phyloP scores from a whole-genome alignment of 2,797 vertebrate species.

The Pseudochirops corinnae region DNA sequence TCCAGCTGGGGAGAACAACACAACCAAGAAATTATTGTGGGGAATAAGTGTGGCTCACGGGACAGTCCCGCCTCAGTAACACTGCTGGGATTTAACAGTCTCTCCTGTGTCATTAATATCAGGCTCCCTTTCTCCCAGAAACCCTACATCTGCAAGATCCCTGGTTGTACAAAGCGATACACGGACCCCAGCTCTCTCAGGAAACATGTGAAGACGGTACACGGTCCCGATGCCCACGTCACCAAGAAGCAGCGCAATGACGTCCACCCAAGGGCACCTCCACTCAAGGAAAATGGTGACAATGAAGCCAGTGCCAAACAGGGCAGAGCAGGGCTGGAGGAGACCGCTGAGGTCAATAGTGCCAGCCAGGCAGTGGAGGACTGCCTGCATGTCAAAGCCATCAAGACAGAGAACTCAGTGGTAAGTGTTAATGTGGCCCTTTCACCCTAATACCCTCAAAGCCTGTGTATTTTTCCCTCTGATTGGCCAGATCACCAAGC shows the following conservation, averaged over 20 bases:
- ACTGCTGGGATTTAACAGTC: not conserved
- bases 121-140: conserved; percentile 87
- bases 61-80: not conserved
- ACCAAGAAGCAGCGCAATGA: conserved; percentile 97
- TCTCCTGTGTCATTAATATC: not conserved
- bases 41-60: not conserved
- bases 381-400: conserved; percentile 92
- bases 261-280: conserved; percentile 87
- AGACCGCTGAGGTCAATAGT: conserved; percentile 89
- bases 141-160: conserved; percentile 98
- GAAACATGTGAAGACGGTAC: conserved; percentile 98
- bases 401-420: conserved; percentile 96
- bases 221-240: conserved; percentile 97
- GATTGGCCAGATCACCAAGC: not conserved
- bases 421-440: conserved; percentile 85
- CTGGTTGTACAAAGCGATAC: conserved; percentile 98
- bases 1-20: not conserved
- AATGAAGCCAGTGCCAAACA: conserved; percentile 90
- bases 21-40: not conserved
- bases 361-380: conserved; percentile 90
- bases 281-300: conserved; percentile 92
- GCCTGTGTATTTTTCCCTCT: not conserved
- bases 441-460: not conserved
- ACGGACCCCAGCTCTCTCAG: conserved; percentile 98
- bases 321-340: conserved; percentile 85